Conservation (phyloP, 2,888 invertebrate genomes). For the Lepidochrysops patricia region DNA sequence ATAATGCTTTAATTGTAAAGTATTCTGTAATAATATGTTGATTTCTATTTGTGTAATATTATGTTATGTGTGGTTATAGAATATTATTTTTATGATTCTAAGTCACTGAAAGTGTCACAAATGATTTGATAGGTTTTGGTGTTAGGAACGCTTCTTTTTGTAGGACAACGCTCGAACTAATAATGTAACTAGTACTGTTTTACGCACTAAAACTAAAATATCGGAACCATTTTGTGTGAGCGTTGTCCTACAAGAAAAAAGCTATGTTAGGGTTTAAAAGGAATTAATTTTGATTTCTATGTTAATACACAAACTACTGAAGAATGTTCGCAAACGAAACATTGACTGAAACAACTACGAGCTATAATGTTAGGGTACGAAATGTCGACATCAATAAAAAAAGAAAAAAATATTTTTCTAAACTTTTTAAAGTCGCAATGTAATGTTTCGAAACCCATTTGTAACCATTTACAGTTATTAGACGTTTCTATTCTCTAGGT, state of each 20-base stretch:
- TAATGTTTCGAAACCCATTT: conserved; percentile 49
- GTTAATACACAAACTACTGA: conserved; percentile 4
- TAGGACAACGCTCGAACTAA: neutral
- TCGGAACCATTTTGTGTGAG: neutral
- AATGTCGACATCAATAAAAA: conserved; percentile 53
- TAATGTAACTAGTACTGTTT: too few relatives aligned
- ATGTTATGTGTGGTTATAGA: conserved; percentile 25
- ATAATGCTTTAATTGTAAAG: conserved; percentile 19
- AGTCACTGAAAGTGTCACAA: conserved; percentile 62
- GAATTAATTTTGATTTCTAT: conserved; percentile 20
- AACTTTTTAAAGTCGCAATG: conserved; percentile 63
- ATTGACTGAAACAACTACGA: conserved; percentile 68
- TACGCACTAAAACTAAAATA: neutral
- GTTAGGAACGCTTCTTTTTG: conserved; percentile 15
- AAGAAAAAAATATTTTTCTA: conserved; percentile 68
- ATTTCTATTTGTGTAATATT: conserved; percentile 27
- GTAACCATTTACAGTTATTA: conserved; percentile 55
- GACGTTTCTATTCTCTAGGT: conserved; percentile 37
- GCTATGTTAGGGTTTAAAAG: neutral
- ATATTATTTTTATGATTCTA: conserved; percentile 32
- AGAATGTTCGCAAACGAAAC: conserved; percentile 18
- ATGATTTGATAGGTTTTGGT: conserved; percentile 21
- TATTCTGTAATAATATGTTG: conserved; percentile 19
- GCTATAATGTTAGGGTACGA: conserved; percentile 51
- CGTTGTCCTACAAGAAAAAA: neutral